Evolutionary conservation across 2,888 invertebrate species (phyloP).

Genomic region (Chesias legatella): DNA sequence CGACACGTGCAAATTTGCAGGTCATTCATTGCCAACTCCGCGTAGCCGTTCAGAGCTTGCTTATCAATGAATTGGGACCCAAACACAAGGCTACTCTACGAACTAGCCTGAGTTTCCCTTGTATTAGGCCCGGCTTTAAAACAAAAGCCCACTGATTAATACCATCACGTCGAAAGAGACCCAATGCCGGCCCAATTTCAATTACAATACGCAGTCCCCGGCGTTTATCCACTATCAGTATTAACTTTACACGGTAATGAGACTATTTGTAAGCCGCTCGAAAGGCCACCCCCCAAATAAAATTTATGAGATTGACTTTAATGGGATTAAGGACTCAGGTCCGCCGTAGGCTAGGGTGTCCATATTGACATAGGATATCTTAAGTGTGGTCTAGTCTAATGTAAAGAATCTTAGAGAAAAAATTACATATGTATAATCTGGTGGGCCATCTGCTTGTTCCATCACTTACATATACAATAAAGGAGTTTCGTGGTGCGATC

Average conservation of each 20-base stretch:
- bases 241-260: slow-evolving; percentile 49
- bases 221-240: slow-evolving; percentile 38
- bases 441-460: too few relatives aligned
- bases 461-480: too few relatives aligned
- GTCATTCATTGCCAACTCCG: too few relatives aligned
- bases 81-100: background rate
- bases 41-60: background rate
- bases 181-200: slow-evolving; percentile 15
- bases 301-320: slow-evolving; percentile 45
- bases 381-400: too few relatives aligned
- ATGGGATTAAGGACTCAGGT: slow-evolving; percentile 27
- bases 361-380: too few relatives aligned
- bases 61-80: too few relatives aligned
- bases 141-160: slow-evolving; percentile 7
- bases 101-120: slow-evolving; percentile 1
- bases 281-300: slow-evolving; percentile 39
- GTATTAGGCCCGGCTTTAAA: slow-evolving; percentile 5
- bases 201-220: slow-evolving; percentile 21
- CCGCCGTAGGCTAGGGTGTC: background rate
- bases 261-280: slow-evolving; percentile 47
- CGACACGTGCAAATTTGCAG: too few relatives aligned
- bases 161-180: too few relatives aligned
- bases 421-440: too few relatives aligned
- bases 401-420: too few relatives aligned
- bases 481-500: too few relatives aligned